These are phyloP conservation scores for Bubo bubo DNA, from an alignment of 2,113 vertebrate genomes.

Conservation along the genomic window DNA sequence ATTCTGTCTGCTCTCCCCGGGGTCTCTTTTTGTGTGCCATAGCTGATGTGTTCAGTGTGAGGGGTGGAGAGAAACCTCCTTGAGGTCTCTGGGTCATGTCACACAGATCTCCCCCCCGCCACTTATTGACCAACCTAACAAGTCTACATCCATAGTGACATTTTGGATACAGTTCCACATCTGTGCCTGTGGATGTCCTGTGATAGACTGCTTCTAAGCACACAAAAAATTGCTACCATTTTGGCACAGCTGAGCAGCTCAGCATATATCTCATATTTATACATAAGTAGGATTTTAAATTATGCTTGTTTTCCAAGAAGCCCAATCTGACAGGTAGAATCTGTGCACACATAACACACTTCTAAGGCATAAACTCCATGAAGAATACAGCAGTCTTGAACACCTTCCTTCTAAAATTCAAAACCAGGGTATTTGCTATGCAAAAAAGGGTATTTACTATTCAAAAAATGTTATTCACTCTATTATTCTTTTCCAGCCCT, in stretches of 20 bases:
- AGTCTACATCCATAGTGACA: accelerated
- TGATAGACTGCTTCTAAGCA: background rate
- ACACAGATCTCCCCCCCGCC: accelerated
- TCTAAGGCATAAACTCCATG: background rate
- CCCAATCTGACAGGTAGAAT: background rate
- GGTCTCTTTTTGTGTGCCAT: background rate
- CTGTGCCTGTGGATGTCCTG: background rate
- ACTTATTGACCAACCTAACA: background rate
- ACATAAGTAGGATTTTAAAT: background rate
- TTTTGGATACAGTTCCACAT: background rate
- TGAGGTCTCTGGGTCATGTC: background rate
- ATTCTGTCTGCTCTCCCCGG: background rate
- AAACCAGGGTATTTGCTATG: background rate
- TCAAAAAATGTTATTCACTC: background rate
- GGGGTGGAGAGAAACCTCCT: background rate
- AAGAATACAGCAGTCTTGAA: background rate
- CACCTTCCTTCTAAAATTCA: background rate
- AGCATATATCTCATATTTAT: background rate
- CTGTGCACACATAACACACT: background rate
- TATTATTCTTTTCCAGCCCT: background rate
- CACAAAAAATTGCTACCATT: background rate
- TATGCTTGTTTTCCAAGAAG: background rate
- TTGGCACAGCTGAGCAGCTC: background rate
- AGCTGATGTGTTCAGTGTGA: background rate
- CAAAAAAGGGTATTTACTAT: background rate